Base-by-base conservation (phyloP, 2,888 invertebrate species). In the Petrolisthes manimaculis region DNA sequence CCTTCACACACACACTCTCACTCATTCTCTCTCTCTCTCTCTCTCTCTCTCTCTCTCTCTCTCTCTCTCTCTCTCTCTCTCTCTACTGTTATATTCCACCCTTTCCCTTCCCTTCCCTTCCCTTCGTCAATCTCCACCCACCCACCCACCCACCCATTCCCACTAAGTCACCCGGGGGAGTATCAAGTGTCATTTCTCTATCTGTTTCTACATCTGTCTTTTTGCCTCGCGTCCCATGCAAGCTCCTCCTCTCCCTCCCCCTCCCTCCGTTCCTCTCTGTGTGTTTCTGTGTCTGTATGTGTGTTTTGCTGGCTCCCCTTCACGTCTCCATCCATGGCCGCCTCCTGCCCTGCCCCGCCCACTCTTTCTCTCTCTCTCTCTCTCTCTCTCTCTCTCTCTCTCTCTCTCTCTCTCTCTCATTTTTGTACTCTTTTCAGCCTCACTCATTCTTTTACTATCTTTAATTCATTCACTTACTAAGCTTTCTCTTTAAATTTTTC, bases 201-300 rank as follows among this genome's bases (percentile, higher is more conserved):
- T 84, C 84, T 77, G 84, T 84, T 84, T 84, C 84, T 84, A 84
- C 84, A 84, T 84, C 84, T 84, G 84, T 77, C 77, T 77, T 77
- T 71, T 51, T 51, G 56, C 77, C 61, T 51, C 21, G 61, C 77
- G 24, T 21, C 61, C 84, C 77, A n/a, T n/a, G n/a, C n/a, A n/a
- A n/a, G n/a, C n/a, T n/a, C n/a, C 8, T 53, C n/a, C 24, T 24
- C 8, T 67, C 37, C 78, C 84, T n/a, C 77, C 79, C 85, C 37
- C 77, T 55, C 67, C 55, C 85, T 80, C 71, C 55, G 54, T 79
- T 78, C 80, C 85, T 80, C 54, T 54, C 80, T 85, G 21, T 79
- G 51, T 79, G 54, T 79, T 55, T 80, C 55, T 86, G 80, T 55
- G 24, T 24, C 53, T 54, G 54, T 56, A 18, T 9, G 9, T 3